Base-by-base conservation (phyloP, 2,888 invertebrate genomes). In the Synergus itoensis region DNA sequence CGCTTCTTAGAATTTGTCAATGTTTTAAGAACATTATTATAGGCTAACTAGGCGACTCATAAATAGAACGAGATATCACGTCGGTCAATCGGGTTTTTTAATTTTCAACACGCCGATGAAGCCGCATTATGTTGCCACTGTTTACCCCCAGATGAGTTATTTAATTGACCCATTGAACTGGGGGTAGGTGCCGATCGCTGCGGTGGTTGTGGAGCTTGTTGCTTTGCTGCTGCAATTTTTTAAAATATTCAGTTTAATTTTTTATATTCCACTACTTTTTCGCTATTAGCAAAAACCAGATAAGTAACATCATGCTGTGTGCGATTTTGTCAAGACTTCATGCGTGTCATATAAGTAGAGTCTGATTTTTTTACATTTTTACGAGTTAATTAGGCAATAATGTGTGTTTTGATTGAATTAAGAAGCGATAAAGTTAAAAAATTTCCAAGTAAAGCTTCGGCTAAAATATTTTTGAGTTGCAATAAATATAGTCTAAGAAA, bases 181-280 rank as follows among this genome's bases (percentile, higher is more conserved):
- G 90, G 86, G 80, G 85, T 84, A 83, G 89, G 87, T 84, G 73
- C 73, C n/a, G 87, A 85, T 65, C 88, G 78, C 85, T 87, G 92
- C 80, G 92, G 92, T 81, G 92, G 92, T 81, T 89, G 90, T 78
- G 92, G 92, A 81, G 92, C 92, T 86, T 91, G 92, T 86, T 92
- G 91, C 84, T 92, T 92, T 77, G 91, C 91, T 82, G 90, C 91
- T 91, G 91, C 80, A 91, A 91, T 90, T 87, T 88, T 86, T 64
- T 45, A 64, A 64, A 77, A 63, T 7, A 63, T 62, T 21, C 18
- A 48, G 14, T 64, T 69, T 77, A 69, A 77, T 48, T 21, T 45
- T 28, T 16, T 9, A 48, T 5, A 45, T n/a, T 73, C 65, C 36
- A 41, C 41, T 8, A 28, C 14, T 21, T 67, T 69, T 69, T 73